Evolutionary conservation across 2,888 invertebrate species (phyloP), one percentile per base, ranked within the genome.

Genomic region (Drosophila algonquin): DNA sequence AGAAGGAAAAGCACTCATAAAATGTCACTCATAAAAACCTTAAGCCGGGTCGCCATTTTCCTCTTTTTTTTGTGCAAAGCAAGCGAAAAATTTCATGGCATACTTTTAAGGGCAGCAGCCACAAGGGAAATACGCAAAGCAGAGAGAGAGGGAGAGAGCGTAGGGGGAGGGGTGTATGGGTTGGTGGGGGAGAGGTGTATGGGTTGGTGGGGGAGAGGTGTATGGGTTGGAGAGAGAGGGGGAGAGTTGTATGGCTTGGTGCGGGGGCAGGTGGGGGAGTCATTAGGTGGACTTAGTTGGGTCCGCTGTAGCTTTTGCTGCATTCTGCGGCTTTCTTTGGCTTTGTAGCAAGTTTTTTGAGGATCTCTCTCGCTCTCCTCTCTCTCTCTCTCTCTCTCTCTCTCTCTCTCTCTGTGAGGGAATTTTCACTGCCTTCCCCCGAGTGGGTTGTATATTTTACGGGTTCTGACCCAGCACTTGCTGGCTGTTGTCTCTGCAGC

Each of bases 31-130:
- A 30, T 45, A 55, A 54, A 59, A 75, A 63, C 62, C 67, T 63
- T 47, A 48, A 59, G 58, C 16, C 14, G 14, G 9, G 52, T 54
- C 51, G 69, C 63, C 27, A 46, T 62, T 62, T 48, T 10, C 7
- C 3, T 55, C 58, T 55, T 73, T 73, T 82, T 67, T 8, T 21
- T 21, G 21, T 64, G 71, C 77, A 46, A 44, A 27, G 40, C 32
- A 48, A 50, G 63, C 69, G 30, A 47, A 70, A 46, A 45, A 48
- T 27, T 52, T 35, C 14, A 21, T 3, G 21, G 63, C 64, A 32
- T 14, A 27, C 63, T 63, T 45, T 44, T 40, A 14, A n/a, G 44
- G 21, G 48, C 30, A 40, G 14, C 40, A 1, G 14, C 7, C 16
- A 63, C 40, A 55, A 55, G 16, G 18, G 32, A 54, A 48, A n/a